Base-by-base conservation (phyloP, 2,797 vertebrate genomes). In the Pangasius mekongensis region DNA sequence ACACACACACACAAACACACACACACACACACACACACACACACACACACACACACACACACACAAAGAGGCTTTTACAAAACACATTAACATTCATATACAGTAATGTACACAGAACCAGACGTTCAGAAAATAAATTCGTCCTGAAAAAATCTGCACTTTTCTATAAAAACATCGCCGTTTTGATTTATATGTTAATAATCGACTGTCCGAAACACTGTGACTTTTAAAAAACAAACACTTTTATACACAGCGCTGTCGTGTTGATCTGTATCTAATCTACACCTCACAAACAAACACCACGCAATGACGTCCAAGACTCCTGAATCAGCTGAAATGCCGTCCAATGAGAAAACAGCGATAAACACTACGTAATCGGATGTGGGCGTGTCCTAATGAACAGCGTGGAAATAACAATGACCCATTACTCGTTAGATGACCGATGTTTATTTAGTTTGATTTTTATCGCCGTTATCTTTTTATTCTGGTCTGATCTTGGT, bases 1-100 rank as follows among this genome's bases (percentile, higher is more conserved):
- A 36, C 62, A 84, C 54, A 83, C 52, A 83, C 80, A 77, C 39
- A 84, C 69, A 77, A 6, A 66, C 24, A 62, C 10, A 78, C 54
- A 76, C 33, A 33, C 33, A 33, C 33, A 1, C 33, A 1, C 33
- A 33, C 33, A 33, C 33, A 33, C 33, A 33, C 33, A 33, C 33
- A 33, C 33, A 33, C 33, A 1, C 33, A 1, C 36, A 36, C 36
- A 2, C 36, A 36, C 36, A 36, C 36, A 36, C 36, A 36, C 36
- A 36, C 36, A 36, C 36, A 36, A 36, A 36, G 36, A 88, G 11
- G 22, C 27, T 66, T 66, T 30, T 66, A n/a, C 11, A 66, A 66
- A 66, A 66, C 62, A 66, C 64, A 66, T 66, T 13, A 27, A 36
- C 36, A 36, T 36, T 36, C 36, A 80, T 58, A 80, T 58, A 80